These are phyloP conservation scores for Umimayanthus chanpuru DNA, from an alignment of 92 coral and sea anemone genomes.

Conservation along the genomic window DNA sequence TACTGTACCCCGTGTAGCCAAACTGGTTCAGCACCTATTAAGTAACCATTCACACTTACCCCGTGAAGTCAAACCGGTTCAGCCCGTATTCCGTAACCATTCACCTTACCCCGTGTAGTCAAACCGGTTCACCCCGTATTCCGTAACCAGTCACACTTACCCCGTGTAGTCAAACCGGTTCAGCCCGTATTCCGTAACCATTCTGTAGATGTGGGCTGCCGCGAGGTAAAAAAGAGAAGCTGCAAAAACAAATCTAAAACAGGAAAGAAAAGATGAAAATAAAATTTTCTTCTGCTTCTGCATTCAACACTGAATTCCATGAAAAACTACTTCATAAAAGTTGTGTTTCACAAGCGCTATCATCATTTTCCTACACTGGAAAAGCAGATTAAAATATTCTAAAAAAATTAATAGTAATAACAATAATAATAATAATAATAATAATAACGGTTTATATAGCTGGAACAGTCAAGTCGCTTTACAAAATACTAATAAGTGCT, in stretches of 20 bases:
- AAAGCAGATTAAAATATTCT: too few species aligned
- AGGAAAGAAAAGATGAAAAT: neutral
- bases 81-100: neutral
- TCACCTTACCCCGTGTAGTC: slow-evolving; percentile 34
- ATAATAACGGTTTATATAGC: too few species aligned
- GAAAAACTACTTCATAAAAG: too few species aligned
- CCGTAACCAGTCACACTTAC: neutral
- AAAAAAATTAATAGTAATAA: too few species aligned
- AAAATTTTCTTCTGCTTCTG: neutral
- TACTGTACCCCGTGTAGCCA: slow-evolving; percentile 11
- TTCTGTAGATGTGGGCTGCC: slow-evolving; percentile 29
- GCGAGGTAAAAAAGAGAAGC: slow-evolving; percentile 33
- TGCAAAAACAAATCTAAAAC: slow-evolving; percentile 39
- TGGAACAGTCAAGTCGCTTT: too few species aligned
- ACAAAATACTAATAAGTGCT: too few species aligned
- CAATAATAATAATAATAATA: too few species aligned
- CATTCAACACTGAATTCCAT: too few species aligned
- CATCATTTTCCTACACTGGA: too few species aligned
- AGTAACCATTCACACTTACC: neutral
- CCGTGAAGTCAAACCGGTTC: slow-evolving; percentile 41
- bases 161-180: slow-evolving; percentile 25
- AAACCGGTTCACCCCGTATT: neutral
- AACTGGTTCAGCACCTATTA: neutral
- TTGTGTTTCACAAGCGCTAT: too few species aligned
- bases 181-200: neutral